Evolutionary conservation across 2,888 invertebrate species (phyloP).

Genomic region (Meta bourneti): DNA sequence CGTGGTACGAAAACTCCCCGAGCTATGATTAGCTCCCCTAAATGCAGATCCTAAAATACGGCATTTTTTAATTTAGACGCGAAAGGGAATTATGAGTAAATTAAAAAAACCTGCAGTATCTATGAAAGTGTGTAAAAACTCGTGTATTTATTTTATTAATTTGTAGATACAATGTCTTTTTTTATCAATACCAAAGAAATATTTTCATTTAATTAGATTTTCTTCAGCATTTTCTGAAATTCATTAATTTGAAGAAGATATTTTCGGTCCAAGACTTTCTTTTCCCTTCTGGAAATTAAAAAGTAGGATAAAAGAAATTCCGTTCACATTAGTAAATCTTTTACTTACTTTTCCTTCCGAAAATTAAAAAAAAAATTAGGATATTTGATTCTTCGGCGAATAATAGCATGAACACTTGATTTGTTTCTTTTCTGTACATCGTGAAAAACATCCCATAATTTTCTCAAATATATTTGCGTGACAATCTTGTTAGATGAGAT

Average conservation of each 20-base stretch:
- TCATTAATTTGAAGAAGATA: background rate
- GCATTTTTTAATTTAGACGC: no score
- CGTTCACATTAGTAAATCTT: background rate
- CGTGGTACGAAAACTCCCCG: no score
- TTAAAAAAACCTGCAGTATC: no score
- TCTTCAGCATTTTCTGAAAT: background rate
- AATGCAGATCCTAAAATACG: no score
- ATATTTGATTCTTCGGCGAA: background rate
- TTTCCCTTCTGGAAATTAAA: background rate
- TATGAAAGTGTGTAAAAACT: no score
- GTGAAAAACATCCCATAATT: background rate
- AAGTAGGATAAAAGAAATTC: background rate
- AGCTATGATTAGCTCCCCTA: no score
- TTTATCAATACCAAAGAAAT: background rate
- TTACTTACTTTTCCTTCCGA: background rate
- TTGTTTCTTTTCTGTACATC: background rate
- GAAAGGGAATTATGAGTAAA: no score
- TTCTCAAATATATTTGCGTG: background rate
- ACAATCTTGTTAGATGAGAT: background rate
- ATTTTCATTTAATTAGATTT: background rate
- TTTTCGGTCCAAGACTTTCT: background rate
- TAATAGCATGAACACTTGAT: background rate
- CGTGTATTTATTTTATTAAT: no score
- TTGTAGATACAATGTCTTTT: no score
- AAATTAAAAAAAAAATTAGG: background rate